Base-by-base conservation (phyloP, 2,113 vertebrate species). In the Halichoerus grypus region DNA sequence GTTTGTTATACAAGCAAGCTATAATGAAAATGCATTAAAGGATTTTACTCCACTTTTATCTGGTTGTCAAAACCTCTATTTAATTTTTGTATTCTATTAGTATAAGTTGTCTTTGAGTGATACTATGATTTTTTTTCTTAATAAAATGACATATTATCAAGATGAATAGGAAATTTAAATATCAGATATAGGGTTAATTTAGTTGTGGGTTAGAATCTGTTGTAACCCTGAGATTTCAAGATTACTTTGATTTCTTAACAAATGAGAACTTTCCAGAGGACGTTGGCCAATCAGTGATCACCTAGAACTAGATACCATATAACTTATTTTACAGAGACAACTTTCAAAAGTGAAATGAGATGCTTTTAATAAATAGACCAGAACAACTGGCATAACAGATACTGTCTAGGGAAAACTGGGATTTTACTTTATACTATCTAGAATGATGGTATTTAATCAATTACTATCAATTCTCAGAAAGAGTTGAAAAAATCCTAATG, bases 1-100 rank as follows among this genome's bases (percentile, higher is more conserved):
- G 8, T 65, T n/a, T 89, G n/a, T 59, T 81, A 28, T 82, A 57
- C 22, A 28, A 31, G 79, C 4, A n/a, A 92, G 9, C 0, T 65
- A 33, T 39, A 55, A 83, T 55, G 4, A 88, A 74, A 84, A 39
- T 57, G 65, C 13, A 55, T 33, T 10, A 91, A 57, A 49, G 3
- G 14, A 74, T 88, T 85, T 84, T 95, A 84, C 6, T 74, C 91
- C 15, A 61, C 15, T 71, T 92, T 93, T 86, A 57, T 16, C 42
- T 71, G 5, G 8, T 72, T 53, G 1, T 79, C 33, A 90, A 82
- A n/a, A 59, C 2, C 79, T 24, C 15, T 84, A 55, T n/a, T 67
- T 91, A 74, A 18, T 46, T n/a, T 80, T 95, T 88, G 10, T 22
- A 82, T 86, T 26, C 19, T 51, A 1, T 74, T 15, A 33, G 46